These are phyloP conservation scores for Xestia sexstrigata DNA, from an alignment of 2,888 invertebrate species.

Conservation along the genomic window DNA sequence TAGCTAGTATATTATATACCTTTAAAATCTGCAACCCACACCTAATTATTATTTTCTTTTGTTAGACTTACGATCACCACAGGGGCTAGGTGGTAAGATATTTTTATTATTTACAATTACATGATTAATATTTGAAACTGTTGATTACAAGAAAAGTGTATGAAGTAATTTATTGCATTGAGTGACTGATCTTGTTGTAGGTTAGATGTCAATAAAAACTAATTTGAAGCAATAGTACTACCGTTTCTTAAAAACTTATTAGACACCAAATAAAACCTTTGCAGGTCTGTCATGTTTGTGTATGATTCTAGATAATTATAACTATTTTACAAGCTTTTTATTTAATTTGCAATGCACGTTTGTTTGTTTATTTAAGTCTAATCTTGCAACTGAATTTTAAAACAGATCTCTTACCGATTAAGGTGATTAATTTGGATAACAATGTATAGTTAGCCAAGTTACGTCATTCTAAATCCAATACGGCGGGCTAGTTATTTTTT, in stretches of 20 bases:
- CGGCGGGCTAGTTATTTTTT: too few species aligned
- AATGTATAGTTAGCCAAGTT: too few species aligned
- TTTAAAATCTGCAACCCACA: not conserved
- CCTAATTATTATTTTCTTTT: slow-evolving; percentile 3
- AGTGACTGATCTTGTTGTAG: not conserved
- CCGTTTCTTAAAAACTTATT: not conserved
- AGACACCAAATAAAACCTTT: not conserved
- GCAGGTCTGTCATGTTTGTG: not conserved
- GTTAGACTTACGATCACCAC: slow-evolving; percentile 14
- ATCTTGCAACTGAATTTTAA: not conserved
- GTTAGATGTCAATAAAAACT: not conserved
- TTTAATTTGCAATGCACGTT: not conserved
- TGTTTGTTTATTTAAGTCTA: not conserved
- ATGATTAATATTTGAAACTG: not conserved
- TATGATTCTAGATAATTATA: not conserved
- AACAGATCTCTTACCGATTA: not conserved
- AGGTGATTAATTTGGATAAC: too few species aligned
- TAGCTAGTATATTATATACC: too few species aligned
- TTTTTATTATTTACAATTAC: not conserved
- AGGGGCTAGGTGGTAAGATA: not conserved
- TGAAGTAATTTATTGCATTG: not conserved
- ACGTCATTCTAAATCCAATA: too few species aligned
- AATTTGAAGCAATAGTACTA: not conserved
- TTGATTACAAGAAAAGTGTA: not conserved
- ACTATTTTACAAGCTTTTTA: slow-evolving; percentile 1